Evolutionary conservation across 1,140 invertebrate genomes (phyloP), one percentile per base, ranked within the genome.

Genomic region (Phthorimaea operculella): DNA sequence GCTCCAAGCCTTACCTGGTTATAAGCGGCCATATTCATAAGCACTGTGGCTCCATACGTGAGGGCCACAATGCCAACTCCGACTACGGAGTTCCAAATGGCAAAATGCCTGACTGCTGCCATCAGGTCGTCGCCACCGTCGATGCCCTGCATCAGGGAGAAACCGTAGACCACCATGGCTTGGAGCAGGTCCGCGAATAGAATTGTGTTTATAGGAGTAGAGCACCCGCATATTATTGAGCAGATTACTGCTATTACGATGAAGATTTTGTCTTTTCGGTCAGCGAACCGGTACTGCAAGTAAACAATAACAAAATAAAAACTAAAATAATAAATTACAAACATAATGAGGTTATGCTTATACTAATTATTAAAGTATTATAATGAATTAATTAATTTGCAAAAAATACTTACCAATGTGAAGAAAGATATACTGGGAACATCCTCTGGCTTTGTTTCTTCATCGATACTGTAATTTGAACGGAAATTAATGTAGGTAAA

Each of bases 101-200:
- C 87, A 71, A 90, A 91, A 47, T 79, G 55, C 33, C 59, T 64
- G 0, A 91, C 83, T 0, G 78, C 83, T n/a, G 80, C 66, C 28
- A 86, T 56, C 3, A 89, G 72, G 0, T 55, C 63, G 17, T 81
- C 71, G 12, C 49, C 54, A 34, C 70, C 56, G 0, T 70, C 66
- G 0, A 48, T 33, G n/a, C 63, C 68, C 0, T 55, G 42, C 4
- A 70, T 59, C 44, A 74, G 51, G 4, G 68, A 72, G 6, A 77
- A 69, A 10, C 71, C 74, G 54, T 69, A 83, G 17, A 67, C 34
- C 0, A 85, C 75, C 80, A 85, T 85, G 59, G 69, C 83, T 73
- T 89, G 87, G 0, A 91, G 87, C 53, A 93, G 81, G 55, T 87
- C 83, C 3, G 92, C 90, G 69, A 92, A 92, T n/a, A 93, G 83